Percentiles rank a stretch among this genome's conserved stretches.
These are phyloP conservation scores for Gobius niger DNA, from an alignment of 2,113 vertebrate species.

Conservation along the genomic window DNA sequence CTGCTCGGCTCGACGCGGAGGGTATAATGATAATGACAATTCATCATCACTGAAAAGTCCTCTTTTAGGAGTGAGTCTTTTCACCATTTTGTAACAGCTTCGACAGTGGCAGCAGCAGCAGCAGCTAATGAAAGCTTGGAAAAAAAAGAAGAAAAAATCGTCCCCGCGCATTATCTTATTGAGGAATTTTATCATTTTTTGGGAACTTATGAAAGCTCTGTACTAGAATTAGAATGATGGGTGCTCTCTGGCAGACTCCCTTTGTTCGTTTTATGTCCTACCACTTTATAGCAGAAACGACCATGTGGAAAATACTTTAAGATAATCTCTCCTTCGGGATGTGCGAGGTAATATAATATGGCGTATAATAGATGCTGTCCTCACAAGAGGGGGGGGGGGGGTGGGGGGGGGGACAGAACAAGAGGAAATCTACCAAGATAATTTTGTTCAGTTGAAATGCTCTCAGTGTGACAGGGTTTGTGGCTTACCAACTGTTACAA, in stretches of 20 bases:
- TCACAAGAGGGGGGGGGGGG: slow-evolving; percentile 18
- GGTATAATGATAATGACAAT: slow-evolving; percentile 61
- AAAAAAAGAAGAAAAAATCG: slow-evolving; percentile 28
- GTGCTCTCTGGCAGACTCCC: slow-evolving; percentile 26
- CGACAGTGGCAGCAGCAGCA: slow-evolving; percentile 28
- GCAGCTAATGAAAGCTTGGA: slow-evolving; percentile 47
- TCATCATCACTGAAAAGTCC: slow-evolving; percentile 62
- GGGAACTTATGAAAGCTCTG: slow-evolving; percentile 23
- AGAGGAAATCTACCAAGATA: slow-evolving; percentile 10
- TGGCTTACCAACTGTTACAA: slow-evolving; percentile 32
- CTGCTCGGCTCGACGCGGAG: slow-evolving; percentile 42
- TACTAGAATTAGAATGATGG: slow-evolving; percentile 36
- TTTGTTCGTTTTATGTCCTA: slow-evolving; percentile 52
- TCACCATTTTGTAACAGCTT: slow-evolving; percentile 49
- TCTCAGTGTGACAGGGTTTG: slow-evolving; percentile 19
- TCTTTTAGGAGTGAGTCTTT: slow-evolving; percentile 43
- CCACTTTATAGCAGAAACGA: slow-evolving; percentile 26
- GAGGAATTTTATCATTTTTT: slow-evolving; percentile 41
- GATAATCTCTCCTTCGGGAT: slow-evolving; percentile 59
- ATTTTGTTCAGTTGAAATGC: slow-evolving; percentile 8
- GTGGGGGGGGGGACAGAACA: slow-evolving; percentile 18
- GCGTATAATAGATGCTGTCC: slow-evolving; percentile 39
- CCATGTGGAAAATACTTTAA: slow-evolving; percentile 56
- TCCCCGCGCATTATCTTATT: slow-evolving; percentile 36
- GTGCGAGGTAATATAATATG: slow-evolving; percentile 48